These are phyloP conservation scores for Ascaphus truei DNA, from an alignment of 2,113 vertebrate genomes.

Conservation along the genomic window DNA sequence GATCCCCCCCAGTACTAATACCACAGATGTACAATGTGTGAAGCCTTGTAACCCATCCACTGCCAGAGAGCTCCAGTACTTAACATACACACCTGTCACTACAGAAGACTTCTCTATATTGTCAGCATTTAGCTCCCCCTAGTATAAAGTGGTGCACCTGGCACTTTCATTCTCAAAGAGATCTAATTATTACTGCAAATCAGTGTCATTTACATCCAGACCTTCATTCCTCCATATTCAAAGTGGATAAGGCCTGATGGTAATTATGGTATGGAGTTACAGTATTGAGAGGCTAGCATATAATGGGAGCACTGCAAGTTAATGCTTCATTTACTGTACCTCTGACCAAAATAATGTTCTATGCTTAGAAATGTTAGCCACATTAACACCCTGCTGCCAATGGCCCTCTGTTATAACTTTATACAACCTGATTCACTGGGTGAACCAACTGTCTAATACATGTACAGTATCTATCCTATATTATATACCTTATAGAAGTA, in stretches of 20 bases:
- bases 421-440: too few relatives aligned
- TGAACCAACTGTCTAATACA: too few relatives aligned
- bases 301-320: neutral
- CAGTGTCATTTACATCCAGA: neutral
- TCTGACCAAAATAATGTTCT: too few relatives aligned
- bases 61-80: neutral
- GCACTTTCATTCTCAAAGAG: neutral
- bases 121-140: conserved; percentile 35
- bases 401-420: too few relatives aligned
- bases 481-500: too few relatives aligned
- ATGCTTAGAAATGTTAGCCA: too few relatives aligned
- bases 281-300: neutral
- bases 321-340: neutral
- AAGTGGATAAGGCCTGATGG: neutral
- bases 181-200: neutral
- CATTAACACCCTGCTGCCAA: too few relatives aligned
- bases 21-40: conserved; percentile 32
- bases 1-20: conserved; percentile 53
- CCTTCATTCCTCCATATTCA: neutral
- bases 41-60: conserved; percentile 19
- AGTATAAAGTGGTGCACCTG: conserved; percentile 9
- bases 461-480: too few relatives aligned
- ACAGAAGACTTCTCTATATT: conserved; percentile 27
- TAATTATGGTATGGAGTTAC: too few relatives aligned
- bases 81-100: conserved; percentile 22